These are phyloP conservation scores for Euschistus heros DNA, from an alignment of 1,140 invertebrate genomes.

Conservation along the genomic window DNA sequence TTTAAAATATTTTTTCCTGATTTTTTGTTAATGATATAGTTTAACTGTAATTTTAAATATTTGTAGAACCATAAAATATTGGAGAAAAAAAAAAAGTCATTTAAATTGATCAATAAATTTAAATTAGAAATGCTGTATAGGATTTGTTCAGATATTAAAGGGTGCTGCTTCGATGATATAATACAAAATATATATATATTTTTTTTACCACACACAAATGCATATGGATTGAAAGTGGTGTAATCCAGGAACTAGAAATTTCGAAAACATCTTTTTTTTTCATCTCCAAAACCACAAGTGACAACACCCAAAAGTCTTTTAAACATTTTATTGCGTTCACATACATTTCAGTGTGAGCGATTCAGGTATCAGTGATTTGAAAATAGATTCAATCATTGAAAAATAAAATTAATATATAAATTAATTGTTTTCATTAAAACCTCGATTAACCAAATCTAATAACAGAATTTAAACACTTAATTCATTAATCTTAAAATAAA, in stretches of 20 bases:
- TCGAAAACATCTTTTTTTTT: not conserved
- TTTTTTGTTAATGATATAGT: not conserved
- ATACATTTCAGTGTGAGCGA: not conserved
- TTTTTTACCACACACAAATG: slow-evolving; percentile 1
- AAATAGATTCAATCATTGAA: not conserved
- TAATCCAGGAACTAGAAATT: slow-evolving; percentile 17
- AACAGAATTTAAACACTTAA: not conserved
- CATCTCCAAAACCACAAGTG: not conserved
- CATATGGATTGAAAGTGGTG: not conserved
- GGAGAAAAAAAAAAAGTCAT: not conserved
- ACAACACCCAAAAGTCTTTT: not conserved
- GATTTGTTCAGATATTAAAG: slow-evolving; percentile 1
- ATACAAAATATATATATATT: not conserved
- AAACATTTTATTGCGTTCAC: slow-evolving; percentile 3
- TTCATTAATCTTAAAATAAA: not conserved
- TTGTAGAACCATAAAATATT: not conserved
- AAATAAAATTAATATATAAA: not conserved
- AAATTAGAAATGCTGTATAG: not conserved
- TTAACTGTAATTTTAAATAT: not conserved
- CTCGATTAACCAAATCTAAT: not conserved
- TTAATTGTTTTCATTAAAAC: not conserved
- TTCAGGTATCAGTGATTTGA: not conserved
- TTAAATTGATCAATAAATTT: not conserved
- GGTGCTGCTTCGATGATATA: not conserved
- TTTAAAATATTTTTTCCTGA: too few relatives aligned